These are phyloP conservation scores for Crotophaga sulcirostris DNA, from an alignment of 2,113 vertebrate genomes.

Conservation along the genomic window DNA sequence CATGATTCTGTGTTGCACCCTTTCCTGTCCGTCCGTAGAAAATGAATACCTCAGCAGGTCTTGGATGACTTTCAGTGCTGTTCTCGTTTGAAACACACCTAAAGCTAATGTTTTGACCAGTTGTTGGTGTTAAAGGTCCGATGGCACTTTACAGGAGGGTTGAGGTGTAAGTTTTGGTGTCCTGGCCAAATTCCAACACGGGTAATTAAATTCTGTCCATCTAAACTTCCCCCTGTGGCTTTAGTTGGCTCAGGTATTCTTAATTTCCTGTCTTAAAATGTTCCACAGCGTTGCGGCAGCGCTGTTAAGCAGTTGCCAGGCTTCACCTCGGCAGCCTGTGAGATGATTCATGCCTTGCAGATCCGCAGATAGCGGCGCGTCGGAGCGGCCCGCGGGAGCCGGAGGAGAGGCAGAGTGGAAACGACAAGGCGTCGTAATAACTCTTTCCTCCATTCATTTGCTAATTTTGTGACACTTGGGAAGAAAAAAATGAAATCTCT, in stretches of 20 bases:
- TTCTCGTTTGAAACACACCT: slow-evolving; percentile 4
- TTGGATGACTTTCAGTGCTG: background rate
- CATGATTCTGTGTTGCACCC: background rate
- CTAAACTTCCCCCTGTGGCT: slow-evolving; percentile 38
- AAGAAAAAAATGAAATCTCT: background rate
- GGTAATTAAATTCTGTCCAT: slow-evolving; percentile 65
- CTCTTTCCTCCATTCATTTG: background rate
- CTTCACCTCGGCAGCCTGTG: slow-evolving; percentile 12
- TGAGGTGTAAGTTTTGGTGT: slow-evolving; percentile 18
- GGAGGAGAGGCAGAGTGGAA: background rate
- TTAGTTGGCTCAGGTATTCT: slow-evolving; percentile 54
- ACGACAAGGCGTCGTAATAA: background rate
- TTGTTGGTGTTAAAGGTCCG: slow-evolving; percentile 5
- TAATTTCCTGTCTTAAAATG: slow-evolving; percentile 55
- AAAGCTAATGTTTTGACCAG: slow-evolving; percentile 30
- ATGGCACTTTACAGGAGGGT: slow-evolving; percentile 22
- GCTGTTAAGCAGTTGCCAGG: slow-evolving; percentile 47
- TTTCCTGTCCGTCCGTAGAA: background rate
- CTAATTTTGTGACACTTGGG: background rate
- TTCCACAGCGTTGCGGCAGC: slow-evolving; percentile 15
- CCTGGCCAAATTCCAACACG: slow-evolving; percentile 42
- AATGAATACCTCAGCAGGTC: background rate
- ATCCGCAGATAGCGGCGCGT: background rate
- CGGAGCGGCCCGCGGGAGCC: background rate
- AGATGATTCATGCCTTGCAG: slow-evolving; percentile 42